Conservation (phyloP, 2,888 invertebrate species). For the Chrysopilus asiliformis region DNA sequence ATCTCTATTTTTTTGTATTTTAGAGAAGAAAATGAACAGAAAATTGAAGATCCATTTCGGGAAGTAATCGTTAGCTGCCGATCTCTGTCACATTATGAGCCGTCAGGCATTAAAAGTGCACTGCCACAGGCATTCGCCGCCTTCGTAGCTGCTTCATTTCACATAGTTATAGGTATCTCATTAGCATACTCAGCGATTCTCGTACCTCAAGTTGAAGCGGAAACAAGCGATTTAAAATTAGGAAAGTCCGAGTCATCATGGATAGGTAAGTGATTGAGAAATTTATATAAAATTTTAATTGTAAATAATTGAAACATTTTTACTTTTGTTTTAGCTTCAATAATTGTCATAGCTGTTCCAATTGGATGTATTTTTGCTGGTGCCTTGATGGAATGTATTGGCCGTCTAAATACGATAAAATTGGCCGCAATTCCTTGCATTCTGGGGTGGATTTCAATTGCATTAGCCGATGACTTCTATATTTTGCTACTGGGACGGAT, state of each 20-base stretch:
- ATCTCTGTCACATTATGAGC: conserved; percentile 35
- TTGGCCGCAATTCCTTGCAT: conserved; percentile 41
- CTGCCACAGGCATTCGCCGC: conserved; percentile 39
- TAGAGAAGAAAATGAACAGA: conserved; percentile 21
- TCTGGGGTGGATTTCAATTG: conserved; percentile 44
- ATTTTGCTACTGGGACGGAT: conserved; percentile 41
- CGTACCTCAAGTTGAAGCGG: conserved; percentile 34
- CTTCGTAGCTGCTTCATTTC: conserved; percentile 41
- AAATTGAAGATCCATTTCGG: conserved; percentile 33
- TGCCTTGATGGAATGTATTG: conserved; percentile 42
- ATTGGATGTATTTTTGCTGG: conserved; percentile 41
- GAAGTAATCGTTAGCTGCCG: conserved; percentile 37
- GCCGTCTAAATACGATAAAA: conserved; percentile 43
- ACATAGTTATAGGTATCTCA: conserved; percentile 45
- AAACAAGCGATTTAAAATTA: conserved; percentile 15
- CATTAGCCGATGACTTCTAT: conserved; percentile 37
- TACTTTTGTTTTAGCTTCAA: conserved; percentile 35
- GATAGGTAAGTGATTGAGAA: conserved; percentile 35
- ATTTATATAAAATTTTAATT: neutral
- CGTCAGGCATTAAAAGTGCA: conserved; percentile 29
- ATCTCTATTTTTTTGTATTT: conserved; percentile 5
- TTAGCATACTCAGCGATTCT: conserved; percentile 45
- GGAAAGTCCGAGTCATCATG: conserved; percentile 38
- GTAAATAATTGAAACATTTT: conserved; percentile 3
- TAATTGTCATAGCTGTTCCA: conserved; percentile 42